Conservation (phyloP, 2,797 vertebrate genomes). For the Leucoraja ocellata region DNA sequence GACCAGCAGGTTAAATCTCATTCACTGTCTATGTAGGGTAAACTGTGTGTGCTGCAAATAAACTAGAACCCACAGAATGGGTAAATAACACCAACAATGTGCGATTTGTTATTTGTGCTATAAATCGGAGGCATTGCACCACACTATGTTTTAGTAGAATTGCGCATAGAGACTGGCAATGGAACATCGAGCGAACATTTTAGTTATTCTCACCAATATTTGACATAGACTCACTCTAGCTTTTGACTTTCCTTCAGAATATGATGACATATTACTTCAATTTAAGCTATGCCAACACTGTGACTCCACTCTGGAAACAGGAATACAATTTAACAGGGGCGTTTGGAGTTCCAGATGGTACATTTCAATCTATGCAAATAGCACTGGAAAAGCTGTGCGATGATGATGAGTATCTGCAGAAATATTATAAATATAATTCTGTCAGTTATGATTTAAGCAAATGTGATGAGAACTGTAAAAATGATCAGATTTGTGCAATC, state of each 20-base stretch:
- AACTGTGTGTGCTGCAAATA: neutral
- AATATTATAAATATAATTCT: constrained; percentile 79
- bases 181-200: neutral
- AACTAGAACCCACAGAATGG: too few species aligned
- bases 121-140: too few species aligned
- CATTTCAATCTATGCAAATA: constrained; percentile 67
- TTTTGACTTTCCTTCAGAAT: constrained; percentile 60
- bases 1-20: neutral
- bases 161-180: neutral
- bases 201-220: neutral
- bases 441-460: constrained; percentile 68
- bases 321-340: constrained; percentile 80
- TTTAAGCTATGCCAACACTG: constrained; percentile 69
- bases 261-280: constrained; percentile 84
- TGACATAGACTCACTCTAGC: neutral
- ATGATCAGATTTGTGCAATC: constrained; percentile 78
- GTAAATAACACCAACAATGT: neutral
- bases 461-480: constrained; percentile 64
- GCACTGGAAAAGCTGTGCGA: constrained; percentile 57
- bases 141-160: neutral
- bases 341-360: constrained; percentile 68
- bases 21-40: neutral
- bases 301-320: constrained; percentile 67
- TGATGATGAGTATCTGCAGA: constrained; percentile 62
- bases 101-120: too few species aligned